Evolutionary conservation across 2,888 invertebrate genomes (phyloP), one percentile per base, ranked within the genome.

Genomic region (Rutpela maculata): DNA sequence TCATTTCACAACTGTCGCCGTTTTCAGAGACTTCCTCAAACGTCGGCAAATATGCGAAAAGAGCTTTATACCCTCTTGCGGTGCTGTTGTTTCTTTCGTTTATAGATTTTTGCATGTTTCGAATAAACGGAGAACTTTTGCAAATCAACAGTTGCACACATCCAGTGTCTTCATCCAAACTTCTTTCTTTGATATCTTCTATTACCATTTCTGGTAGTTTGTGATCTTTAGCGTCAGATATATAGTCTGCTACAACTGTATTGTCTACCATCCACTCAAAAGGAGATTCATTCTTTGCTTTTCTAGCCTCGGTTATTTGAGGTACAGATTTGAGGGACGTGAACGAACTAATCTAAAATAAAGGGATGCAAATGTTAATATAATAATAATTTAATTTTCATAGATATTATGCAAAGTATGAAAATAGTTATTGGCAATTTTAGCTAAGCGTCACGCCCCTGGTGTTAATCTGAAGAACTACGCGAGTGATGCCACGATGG

Each of bases 111-210:
- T 97, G 96, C 93, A 96, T 95, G 81, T 93, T 94, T 90, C 92
- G 92, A 78, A 97, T 93, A 78, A 96, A 93, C 0, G 96, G 96
- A 0, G 94, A 92, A 79, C 93, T 92, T 90, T 96, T 96, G 87
- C 97, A 97, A 78, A 96, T 90, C 43, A 97, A 89, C 38, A 95
- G 90, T 84, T 93, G 93, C 2, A 95, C 91, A 83, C 96, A 96
- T 69, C 93, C 93, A 0, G 93, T 93, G 82, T 95, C 93, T 77
- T 93, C 90, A 17, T 91, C 91, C 5, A 92, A 89, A 0, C 91
- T 88, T 22, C 91, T 91, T 81, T 92, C 90, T 85, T 91, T 90
- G 67, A 95, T 90, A 79, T 92, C 89, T 11, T 93, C 90, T 68
- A 94, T 92, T 43, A 96, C 88, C 26, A 92, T 89, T 31, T 93